Evolutionary conservation across 2,113 vertebrate genomes (phyloP), one percentile per base, ranked within the genome.

Genomic region (Ageneiosus marmoratus): DNA sequence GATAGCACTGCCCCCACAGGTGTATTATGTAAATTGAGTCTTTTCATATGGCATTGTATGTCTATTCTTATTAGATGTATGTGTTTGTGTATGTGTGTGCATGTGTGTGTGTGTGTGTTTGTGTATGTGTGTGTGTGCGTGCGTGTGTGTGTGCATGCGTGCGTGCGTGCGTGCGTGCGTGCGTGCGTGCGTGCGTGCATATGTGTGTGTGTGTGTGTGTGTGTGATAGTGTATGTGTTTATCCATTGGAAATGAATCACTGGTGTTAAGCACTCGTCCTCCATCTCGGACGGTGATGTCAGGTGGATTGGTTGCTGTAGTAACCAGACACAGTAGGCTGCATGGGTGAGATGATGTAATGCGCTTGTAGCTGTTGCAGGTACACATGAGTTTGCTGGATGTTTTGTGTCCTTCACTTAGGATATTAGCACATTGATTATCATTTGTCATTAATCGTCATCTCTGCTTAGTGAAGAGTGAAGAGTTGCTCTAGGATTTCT

Each of bases 261-360:
- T 78, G 34, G 58, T 80, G 73, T 80, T 50, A 69, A 80, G 56
- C 67, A 74, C 62, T 67, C 32, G 67, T 83, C 53, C 13, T 53
- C 32, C 74, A 63, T 88, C 56, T 83, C 65, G 74, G 62, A 87
- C 80, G 63, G 84, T 88, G 88, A 88, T 88, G 86, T 88, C 87
- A 83, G 90, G 91, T 87, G 88, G 91, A 83, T 83, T 89, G 44
- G 90, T 91, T 27, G 90, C 91, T 50, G 86, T 88, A 86, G 89
- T 86, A 86, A 88, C 89, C 60, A 80, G 84, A 88, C 87, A 85
- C 76, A 84, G 86, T 83, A 81, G 86, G 62, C 80, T 81, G 82
- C 53, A 78, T 85, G 87, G 83, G 80, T 77, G 84, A 81, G 86
- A 86, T 89, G 87, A 89, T 88, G 87, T 88, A 88, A 89, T 88